Evolutionary conservation across 1,140 invertebrate genomes (phyloP).

Genomic region (Sycobia sp.): DNA sequence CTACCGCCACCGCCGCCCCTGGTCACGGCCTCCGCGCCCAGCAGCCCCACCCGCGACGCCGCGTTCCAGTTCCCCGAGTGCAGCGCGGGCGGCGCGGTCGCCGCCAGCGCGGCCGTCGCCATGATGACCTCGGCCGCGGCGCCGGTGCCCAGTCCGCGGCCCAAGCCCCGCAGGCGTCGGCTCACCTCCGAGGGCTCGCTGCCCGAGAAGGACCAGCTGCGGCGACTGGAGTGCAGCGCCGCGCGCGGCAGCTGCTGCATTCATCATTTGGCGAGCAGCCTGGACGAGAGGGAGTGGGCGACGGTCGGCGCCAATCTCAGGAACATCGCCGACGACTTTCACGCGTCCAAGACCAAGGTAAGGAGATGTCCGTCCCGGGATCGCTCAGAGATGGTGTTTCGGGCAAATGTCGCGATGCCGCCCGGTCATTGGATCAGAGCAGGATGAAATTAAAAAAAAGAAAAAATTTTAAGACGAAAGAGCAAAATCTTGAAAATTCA

Average conservation of each 20-base stretch:
- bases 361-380: constrained; percentile 19
- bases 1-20: constrained; percentile 52
- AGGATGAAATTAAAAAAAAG: no score
- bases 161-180: constrained; percentile 56
- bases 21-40: constrained; percentile 57
- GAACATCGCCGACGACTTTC: constrained; percentile 60
- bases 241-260: constrained; percentile 39
- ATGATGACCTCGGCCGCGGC: constrained; percentile 3
- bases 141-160: constrained; percentile 56
- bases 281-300: constrained; percentile 54
- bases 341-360: constrained; percentile 59
- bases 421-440: no score
- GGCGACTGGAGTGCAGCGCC: constrained; percentile 26
- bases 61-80: constrained; percentile 61
- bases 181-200: constrained; percentile 53
- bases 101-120: background rate
- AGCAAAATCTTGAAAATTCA: no score
- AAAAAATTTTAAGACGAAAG: no score
- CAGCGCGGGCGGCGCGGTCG: constrained; percentile 21
- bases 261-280: constrained; percentile 37
- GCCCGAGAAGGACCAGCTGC: constrained; percentile 32
- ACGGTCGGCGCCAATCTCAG: constrained; percentile 57
- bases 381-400: no score
- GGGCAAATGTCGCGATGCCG: no score
- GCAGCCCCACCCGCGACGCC: constrained; percentile 57